Evolutionary conservation across 2,888 invertebrate species (phyloP), one percentile per base, ranked within the genome.

Genomic region (Drosophila paracracens): DNA sequence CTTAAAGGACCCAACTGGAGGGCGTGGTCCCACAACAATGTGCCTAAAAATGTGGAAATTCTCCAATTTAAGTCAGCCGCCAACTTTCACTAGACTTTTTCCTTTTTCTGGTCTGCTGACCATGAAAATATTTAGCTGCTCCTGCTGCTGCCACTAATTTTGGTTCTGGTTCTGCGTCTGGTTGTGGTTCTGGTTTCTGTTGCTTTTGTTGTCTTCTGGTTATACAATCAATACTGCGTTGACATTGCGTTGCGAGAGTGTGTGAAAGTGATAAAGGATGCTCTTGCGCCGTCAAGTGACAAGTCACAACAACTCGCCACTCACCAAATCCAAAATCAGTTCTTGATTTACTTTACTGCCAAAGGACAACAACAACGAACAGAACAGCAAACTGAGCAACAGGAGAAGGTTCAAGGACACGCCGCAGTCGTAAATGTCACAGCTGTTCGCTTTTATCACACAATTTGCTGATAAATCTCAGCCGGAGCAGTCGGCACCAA

Each of bases 101-200:
- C 85, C 75, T 79, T 89, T 83, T 85, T 89, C 86, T 78, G 80
- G 87, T 87, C 87, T 73, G 68, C 65, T 89, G 75, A 63, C 89
- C 89, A 80, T 83, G 87, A 82, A 82, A 87, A 87, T 83, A 87
- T 77, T 80, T 77, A 36, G 58, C 59, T 61, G 13, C 43, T 60
- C 27, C 50, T 40, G 6, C 48, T 50, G 54, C 38, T 36, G 25
- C 31, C 16, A 21, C 16, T 21, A 29, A 25, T 35, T 29, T 48
- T 46, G 50, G 21, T 38, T 35, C 18, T 61, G 61, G 29, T 52
- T 71, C 40, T 50, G 27, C 8, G 58, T 43, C 50, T 21, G 62
- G 25, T 46, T 56, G 50, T 40, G 18, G 29, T 61, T 40, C 48
- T 11, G 69, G 21, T 51, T 51, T 3, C 3, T n/a, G 29, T 27